Evolutionary conservation across 2,797 vertebrate species (phyloP).

Genomic region (Crax fasciolata): DNA sequence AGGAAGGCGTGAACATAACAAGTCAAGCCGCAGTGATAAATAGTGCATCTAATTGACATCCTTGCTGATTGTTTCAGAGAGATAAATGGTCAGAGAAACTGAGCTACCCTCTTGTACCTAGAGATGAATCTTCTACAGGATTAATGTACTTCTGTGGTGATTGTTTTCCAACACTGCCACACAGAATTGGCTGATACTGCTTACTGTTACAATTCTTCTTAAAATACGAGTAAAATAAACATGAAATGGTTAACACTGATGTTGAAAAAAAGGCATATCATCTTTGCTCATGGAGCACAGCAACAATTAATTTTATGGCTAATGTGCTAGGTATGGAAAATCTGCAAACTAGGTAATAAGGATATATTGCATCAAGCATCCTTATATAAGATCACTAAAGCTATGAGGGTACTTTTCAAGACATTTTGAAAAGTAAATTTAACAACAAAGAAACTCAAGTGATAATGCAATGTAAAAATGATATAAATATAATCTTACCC

Average conservation of each 20-base stretch:
- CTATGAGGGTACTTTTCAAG: not conserved
- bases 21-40: not conserved
- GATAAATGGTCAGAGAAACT: constrained; percentile 38
- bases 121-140: constrained; percentile 26
- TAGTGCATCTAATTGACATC: constrained; percentile 17
- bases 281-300: not conserved
- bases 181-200: not conserved
- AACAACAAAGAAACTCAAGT: not conserved
- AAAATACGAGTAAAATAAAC: not conserved
- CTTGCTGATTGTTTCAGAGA: constrained; percentile 19
- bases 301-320: constrained; percentile 9
- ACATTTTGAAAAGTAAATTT: not conserved
- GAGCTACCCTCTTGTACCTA: not conserved
- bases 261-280: not conserved
- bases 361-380: not conserved
- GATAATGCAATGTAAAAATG: not conserved
- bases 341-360: not conserved
- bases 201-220: not conserved
- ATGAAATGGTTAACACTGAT: not conserved
- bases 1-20: constrained; percentile 21
- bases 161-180: not conserved
- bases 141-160: constrained; percentile 23
- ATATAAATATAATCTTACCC: not conserved
- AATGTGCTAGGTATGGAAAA: not conserved
- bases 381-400: not conserved